Percentiles rank a stretch among this genome's conserved stretches.
phyloP scores from a whole-genome alignment of 2,113 vertebrate species.

The Charadrius vociferus region DNA sequence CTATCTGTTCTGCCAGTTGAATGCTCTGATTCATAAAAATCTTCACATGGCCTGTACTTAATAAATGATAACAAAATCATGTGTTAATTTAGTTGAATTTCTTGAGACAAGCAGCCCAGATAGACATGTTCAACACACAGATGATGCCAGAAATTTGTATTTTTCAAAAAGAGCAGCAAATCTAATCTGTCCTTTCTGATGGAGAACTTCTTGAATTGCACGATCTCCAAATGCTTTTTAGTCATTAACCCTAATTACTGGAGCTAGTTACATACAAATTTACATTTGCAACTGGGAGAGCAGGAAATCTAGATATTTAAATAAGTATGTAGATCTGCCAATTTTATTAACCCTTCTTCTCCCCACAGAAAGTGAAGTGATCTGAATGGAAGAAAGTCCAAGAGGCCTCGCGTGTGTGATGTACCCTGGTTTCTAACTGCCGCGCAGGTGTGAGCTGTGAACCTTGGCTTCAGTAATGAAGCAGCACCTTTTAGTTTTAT shows the following conservation, averaged over 20 bases:
- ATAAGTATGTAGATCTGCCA: not conserved
- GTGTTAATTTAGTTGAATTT: not conserved
- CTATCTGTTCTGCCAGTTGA: not conserved
- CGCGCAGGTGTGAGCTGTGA: not conserved
- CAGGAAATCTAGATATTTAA: not conserved
- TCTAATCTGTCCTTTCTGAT: not conserved
- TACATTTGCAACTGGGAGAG: not conserved
- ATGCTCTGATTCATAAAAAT: not conserved
- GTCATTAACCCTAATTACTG: conserved; percentile 26
- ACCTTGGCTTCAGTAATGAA: not conserved
- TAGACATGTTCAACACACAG: not conserved
- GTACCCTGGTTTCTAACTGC: not conserved
- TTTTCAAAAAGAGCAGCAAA: not conserved
- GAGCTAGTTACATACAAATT: not conserved
- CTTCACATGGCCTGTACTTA: not conserved
- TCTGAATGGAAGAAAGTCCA: not conserved
- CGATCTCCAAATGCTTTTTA: not conserved
- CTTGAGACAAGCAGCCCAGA: not conserved
- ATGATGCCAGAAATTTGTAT: not conserved
- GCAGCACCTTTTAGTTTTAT: not conserved
- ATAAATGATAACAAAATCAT: not conserved
- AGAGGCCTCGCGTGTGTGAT: rapidly evolving
- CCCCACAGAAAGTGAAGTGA: not conserved
- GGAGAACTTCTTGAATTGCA: not conserved
- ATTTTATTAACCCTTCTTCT: not conserved